Evolutionary conservation across 92 coral and sea anemone genomes (phyloP), one percentile per base, ranked within the genome.

Genomic region (Micromussa lordhowensis): DNA sequence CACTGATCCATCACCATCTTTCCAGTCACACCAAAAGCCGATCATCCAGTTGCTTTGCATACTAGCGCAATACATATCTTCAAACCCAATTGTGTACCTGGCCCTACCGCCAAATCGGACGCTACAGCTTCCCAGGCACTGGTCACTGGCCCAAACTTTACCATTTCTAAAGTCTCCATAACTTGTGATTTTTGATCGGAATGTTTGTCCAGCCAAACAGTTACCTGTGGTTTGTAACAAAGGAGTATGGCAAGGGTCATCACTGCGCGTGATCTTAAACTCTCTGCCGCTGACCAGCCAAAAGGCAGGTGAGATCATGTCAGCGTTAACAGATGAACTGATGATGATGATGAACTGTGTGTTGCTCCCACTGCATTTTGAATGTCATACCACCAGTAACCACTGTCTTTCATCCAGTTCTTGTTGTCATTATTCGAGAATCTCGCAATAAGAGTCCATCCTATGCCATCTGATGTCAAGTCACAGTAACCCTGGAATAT

Each of bases 261-360:
- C 93, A 76, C 87, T 90, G n/a, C 91, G 93, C 51, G 91, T 82
- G 36, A 93, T 81, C 78, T 90, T 93, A 12, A 93, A 75, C 68
- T 93, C 94, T 22, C 76, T 55, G 30, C 83, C 94, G 15, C 48
- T 49, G 7, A 70, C 19, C 35, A 66, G 17, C 95, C 93, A 92
- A 75, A 92, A 89, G 35, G 81, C 92, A 17, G 89, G 86, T 22
- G 68, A 61, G 68, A 61, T 61, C 68, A 61, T 61, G 29, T 61
- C 68, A 24, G 29, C 1, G 68, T 61, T 61, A 15, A 22, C 3
- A 0, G 68, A 61, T 1, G 68, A 29, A 61, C 12, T 7, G 0
- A 0, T 4, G n/a, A n/a, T n/a, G n/a, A n/a, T n/a, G 68, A 61
- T 1, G 68, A n/a, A n/a, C n/a, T n/a, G n/a, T n/a, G n/a, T 61